Base-by-base conservation (phyloP, 2,888 invertebrate species). In the Apocheima hispidaria region DNA sequence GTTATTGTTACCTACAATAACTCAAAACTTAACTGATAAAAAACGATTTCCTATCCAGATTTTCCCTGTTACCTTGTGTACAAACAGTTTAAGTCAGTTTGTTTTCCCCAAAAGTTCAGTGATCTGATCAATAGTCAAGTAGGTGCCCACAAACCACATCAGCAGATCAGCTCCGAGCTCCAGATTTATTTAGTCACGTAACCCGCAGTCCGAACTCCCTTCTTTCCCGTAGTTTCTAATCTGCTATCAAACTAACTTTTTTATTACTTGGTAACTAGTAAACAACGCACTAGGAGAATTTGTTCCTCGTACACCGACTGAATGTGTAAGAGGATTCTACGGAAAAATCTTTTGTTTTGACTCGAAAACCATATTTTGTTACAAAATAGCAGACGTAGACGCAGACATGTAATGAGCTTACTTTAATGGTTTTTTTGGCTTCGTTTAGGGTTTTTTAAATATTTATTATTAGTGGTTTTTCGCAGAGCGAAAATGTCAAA, bases 241-340 rank as follows among this genome's bases (percentile, higher is more conserved):
- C 86, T 87, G 83, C 84, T 84, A 84, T 86, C 85, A 81, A 86
- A 87, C 82, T 83, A 83, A 86, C 84, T 87, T 86, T 82, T 88
- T 87, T 88, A 88, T 87, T 88, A 84, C 83, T 88, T 83, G 78
- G 79, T 84, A 87, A 87, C 84, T 82, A 82, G 84, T 82, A 86
- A 87, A 86, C 85, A 87, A 82, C 79, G 79, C 69, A 70, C 67
- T 68, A 67, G 73, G 75, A 73, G 75, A 80, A 79, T 78, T 79
- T 79, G 80, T 80, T 78, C 74, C 36, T 41, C 41, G 71, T 66
- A 77, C 77, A 73, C 72, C 71, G 55, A 38, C 64, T 60, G 73
- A 71, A 70, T 70, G 57, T 65, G 63, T 66, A 69, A 70, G 67
- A 52, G 48, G 41, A 63, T 63, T 63, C 60, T 54, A 55, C 57